phyloP scores from a whole-genome alignment of 1,140 invertebrate genomes.

The Drepana arcuata region DNA sequence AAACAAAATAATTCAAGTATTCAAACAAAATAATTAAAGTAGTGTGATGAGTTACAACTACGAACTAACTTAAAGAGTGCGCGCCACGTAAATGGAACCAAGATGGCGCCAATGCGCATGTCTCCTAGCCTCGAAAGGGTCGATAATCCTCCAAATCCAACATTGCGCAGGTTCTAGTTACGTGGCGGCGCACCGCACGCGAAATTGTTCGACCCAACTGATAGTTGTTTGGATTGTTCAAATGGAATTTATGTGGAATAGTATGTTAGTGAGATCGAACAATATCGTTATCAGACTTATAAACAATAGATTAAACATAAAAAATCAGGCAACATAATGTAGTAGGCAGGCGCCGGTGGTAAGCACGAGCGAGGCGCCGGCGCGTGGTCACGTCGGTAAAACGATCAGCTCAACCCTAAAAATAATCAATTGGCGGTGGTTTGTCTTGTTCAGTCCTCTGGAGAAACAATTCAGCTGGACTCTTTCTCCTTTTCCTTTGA shows the following conservation, averaged over 20 bases:
- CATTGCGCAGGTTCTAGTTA: no score
- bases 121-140: no score
- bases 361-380: constrained; percentile 21
- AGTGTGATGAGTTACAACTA: no score
- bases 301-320: constrained; percentile 25
- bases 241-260: background rate
- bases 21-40: no score
- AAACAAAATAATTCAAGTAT: no score
- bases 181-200: no score
- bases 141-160: no score
- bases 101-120: no score
- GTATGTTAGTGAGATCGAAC: constrained; percentile 24
- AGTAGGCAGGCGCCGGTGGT: constrained; percentile 20
- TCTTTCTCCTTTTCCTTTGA: constrained; percentile 68
- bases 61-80: constrained; percentile 43
- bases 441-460: constrained; percentile 55
- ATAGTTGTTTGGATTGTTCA: constrained; percentile 1
- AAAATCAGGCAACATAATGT: constrained; percentile 49
- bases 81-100: no score
- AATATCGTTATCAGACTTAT: constrained; percentile 44
- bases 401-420: constrained; percentile 56
- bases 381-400: constrained; percentile 23
- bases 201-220: constrained; percentile 31
- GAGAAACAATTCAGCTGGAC: constrained; percentile 65
- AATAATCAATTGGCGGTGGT: constrained; percentile 68